Evolutionary conservation across 2,113 vertebrate species (phyloP).

Genomic region (Percopsis transmontana): DNA sequence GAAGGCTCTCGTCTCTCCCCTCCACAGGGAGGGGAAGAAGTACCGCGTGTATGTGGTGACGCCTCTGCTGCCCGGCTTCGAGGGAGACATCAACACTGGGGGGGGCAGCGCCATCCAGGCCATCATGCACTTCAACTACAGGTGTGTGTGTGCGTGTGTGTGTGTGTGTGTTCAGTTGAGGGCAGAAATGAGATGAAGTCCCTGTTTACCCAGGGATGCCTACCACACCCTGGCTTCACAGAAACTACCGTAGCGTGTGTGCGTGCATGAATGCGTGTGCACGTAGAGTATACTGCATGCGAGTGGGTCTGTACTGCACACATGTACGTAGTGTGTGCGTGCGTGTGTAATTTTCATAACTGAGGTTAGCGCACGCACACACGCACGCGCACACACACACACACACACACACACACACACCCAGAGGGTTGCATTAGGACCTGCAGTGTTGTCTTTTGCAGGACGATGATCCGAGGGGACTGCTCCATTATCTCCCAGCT

Average conservation of each 20-base stretch:
- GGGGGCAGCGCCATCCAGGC: constrained; percentile 94
- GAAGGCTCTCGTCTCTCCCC: neutral
- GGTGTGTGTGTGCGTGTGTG: constrained; percentile 71
- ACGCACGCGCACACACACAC: constrained; percentile 8
- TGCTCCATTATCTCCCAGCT: constrained; percentile 92
- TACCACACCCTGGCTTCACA: neutral
- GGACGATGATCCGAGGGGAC: constrained; percentile 95
- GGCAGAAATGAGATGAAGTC: neutral
- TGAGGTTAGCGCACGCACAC: neutral
- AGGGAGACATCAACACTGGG: constrained; percentile 93
- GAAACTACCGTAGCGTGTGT: neutral
- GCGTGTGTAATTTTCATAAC: neutral
- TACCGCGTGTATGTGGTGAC: constrained; percentile 94
- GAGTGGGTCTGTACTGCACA: too few species aligned
- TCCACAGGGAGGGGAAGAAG: constrained; percentile 80
- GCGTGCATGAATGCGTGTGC: too few species aligned
- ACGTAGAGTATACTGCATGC: too few species aligned
- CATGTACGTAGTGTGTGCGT: constrained; percentile 1
- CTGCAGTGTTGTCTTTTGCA: constrained; percentile 55
- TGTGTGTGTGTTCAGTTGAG: neutral
- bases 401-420: constrained; percentile 12
- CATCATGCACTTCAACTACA: constrained; percentile 99
- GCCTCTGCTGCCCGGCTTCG: constrained; percentile 93
- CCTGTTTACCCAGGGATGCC: neutral
- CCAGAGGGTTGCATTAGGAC: constrained; percentile 14